Base-by-base conservation (phyloP, 1,140 invertebrate genomes). In the Hyposmocoma kahamanoa region DNA sequence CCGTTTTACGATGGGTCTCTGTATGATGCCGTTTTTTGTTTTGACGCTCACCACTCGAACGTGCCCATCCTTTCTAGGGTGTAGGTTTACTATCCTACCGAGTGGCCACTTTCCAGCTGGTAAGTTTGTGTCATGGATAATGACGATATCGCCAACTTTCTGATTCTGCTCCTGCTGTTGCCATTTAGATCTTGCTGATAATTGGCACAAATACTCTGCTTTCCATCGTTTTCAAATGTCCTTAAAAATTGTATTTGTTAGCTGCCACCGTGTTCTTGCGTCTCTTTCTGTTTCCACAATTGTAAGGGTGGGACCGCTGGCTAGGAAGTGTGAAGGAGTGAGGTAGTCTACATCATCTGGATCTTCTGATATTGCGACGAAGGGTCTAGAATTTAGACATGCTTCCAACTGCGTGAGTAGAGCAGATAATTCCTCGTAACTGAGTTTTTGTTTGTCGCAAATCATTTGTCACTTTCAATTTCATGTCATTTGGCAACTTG, bases 401-500 rank as follows among this genome's bases (percentile, higher is more conserved):
- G 53, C 42, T 45, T 66, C 66, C 13, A 68, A 54, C 44, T 69
- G 51, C 21, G 30, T 10, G 0, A 57, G 26, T 3, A 69, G 20
- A 4, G 69, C 64, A 11, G 32, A 19, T 19, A 63, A 53, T 28
- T 64, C 56, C 48, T 67, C 63, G 49, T 50, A 65, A 3, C 56
- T 62, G 0, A 65, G 34, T 0, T 22, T 21, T n/a, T 30, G 21
- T 15, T 56, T 47, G 15, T 10, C 15, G 32, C n/a, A 36, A 36
- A 2, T 36, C 15, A 17, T 36, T 36, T n/a, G 15, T 17, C 15
- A 17, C 15, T 15, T 36, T 36, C 18, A 36, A 36, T 15, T 36
- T 36, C 32, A 36, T 36, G 3, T 10, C 32, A 2, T 17, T 36
- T 17, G 32, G 18, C n/a, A 36, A 15, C 13, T 36, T 17, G 1